Evolutionary conservation across 2,797 vertebrate species (phyloP), one percentile per base, ranked within the genome.

Genomic region (Rhabdomys pumilio): DNA sequence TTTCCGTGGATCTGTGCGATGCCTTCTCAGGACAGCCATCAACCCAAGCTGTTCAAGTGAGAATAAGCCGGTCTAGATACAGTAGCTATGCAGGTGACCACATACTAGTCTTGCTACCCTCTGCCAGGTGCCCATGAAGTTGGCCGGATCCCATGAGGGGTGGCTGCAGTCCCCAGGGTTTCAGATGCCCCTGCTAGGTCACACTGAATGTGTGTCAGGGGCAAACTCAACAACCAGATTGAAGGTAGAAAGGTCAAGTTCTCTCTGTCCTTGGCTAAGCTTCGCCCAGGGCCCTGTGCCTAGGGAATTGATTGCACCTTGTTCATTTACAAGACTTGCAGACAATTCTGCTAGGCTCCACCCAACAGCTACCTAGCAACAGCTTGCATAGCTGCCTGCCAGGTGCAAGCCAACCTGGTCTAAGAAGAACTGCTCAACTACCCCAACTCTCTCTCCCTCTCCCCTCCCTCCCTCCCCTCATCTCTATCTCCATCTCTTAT

Each of bases 21-120:
- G 47, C 47, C 65, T 31, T 80, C 82, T 84, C 80, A 47, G 59
- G 80, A 20, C 29, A 31, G 29, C 22, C 24, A 50, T 55, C 41
- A 10, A 13, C 76, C 81, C 34, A 19, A 41, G 34, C 3, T 26
- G 3, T 65, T 50, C 7, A 14, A 14, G 24, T 47, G 13, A 53
- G 55, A 90, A 44, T 11, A n/a, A 34, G 47, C 82, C 9, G 10
- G 53, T n/a, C 50, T 26, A 41, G 29, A 53, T 34, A 20, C 1
- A 3, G 9, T 2, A 3, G 26, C 31, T 2, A 0, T 17, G 22
- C 9, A 0, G 47, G 57, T 69, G 44, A 14, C 69, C 2, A 6
- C 3, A 8, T 3, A 41, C 50, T 2, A 3, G 2, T 26, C 20
- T 0, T 0, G 0, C 8, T 14, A 6, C 75, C 19, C 26, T 11